Evolutionary conservation across 2,113 vertebrate species (phyloP), one percentile per base, ranked within the genome.

Genomic region (Blennius ocellaris): DNA sequence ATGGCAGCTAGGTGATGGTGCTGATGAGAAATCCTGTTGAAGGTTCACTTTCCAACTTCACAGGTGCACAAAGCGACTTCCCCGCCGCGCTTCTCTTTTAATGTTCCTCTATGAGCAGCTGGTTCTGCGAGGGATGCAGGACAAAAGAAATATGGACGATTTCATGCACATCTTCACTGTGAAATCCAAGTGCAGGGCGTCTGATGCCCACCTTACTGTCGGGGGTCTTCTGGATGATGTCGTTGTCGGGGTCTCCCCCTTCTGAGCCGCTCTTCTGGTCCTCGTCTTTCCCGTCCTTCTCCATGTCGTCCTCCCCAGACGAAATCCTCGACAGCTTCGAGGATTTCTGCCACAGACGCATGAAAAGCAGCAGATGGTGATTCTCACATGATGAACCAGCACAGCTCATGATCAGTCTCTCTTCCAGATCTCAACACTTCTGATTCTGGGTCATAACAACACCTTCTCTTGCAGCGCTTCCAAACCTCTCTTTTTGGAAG

Each of bases 251-350:
- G 40, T 98, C 97, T 74, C 96, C 96, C 53, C 94, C 95, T 85
- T 97, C 96, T 8, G 95, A 97, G 73, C 95, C 94, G 57, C 96
- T 97, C 93, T 96, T 99, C 89, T 96, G 96, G 82, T 96, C 95
- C n/a, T 97, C 96, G 63, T 97, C 96, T 94, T 97, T 97, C 83
- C 95, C 94, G 50, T 98, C 97, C 86, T 97, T 97, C 76, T 97
- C 96, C 92, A 96, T 93, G 83, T 97, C 95, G 2, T 92, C 93
- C 44, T 97, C 96, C 81, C 92, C 97, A 51, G 96, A 95, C 69
- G 96, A 96, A 89, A 96, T 96, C 93, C 96, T 94, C 59, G 95
- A 97, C 92, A 96, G 94, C 92, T 99, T 97, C 57, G 95, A 96
- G 60, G 96, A 96, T 92, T 97, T 98, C 96, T 98, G 84, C 80